Evolutionary conservation across 2,113 vertebrate genomes (phyloP), one percentile per base, ranked within the genome.

Genomic region (Rhagologus leucostigma): DNA sequence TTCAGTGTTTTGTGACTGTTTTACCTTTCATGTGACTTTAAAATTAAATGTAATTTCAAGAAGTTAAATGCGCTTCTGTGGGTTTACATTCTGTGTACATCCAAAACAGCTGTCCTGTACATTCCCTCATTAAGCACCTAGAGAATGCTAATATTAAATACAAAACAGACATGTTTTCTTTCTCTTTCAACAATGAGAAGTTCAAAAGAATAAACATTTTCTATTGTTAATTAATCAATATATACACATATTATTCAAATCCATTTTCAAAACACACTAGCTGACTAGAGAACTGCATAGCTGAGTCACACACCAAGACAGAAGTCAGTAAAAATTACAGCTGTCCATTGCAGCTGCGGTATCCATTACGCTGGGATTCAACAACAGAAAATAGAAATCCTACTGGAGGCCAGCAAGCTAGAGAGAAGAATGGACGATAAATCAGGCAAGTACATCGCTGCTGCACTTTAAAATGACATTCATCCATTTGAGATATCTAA

Each of bases 261-360:
- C 35, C 39, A 68, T 86, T 96, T 88, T 86, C 71, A 68, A 92
- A 94, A 92, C 69, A 71, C 26, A 46, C 9, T 56, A 56, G 9
- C 50, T 68, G 52, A 83, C 35, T 47, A 56, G 22, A 32, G 42
- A 86, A 84, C 39, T 56, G 50, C 71, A 78, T 5, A 59, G 69
- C 71, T 75, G 67, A 86, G 69, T 71, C 71, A 63, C 44, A 94
- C 35, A 94, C 24, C 46, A 63, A 81, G 64, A 68, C 60, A 86
- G 35, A 95, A 97, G 83, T 88, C 90, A 84, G 85, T 86, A 74
- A 86, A 92, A 96, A 88, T 75, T 71, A 90, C 60, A 93, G 88
- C 90, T 92, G 79, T 56, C 88, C 79, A 30, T 37, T 64, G 88
- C 79, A 94, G 76, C 85, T 94, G 76, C 22, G 12, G 39, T 56